Evolutionary conservation across 2,888 invertebrate species (phyloP), one percentile per base, ranked within the genome.

Genomic region (Thecocarcelia acutangulata): DNA sequence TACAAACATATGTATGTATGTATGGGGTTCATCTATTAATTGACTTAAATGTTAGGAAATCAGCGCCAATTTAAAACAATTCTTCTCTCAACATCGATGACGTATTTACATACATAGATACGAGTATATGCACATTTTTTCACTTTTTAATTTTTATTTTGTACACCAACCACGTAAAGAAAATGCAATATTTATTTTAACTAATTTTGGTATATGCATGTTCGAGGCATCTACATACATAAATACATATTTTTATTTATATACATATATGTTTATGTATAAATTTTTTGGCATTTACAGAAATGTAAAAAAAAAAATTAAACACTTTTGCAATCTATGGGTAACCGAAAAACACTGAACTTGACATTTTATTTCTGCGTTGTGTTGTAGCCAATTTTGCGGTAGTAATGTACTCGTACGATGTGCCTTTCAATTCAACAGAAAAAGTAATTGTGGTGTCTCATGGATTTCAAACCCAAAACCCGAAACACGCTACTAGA

Each of bases 51-150:
- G 48, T 70, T 58, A 42, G 52, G 48, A 82, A 75, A 82, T 78
- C 82, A 78, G 74, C 82, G 74, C 52, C 78, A 82, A 82, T 82
- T 78, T 50, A 78, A 78, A 78, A 64, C 56, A 46, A 61, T 69
- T 54, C n/a, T 56, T 28, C 58, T 64, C 54, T 46, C 64, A 33
- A 19, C 42, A 46, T 42, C 48, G 33, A 37, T 46, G 44, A 44
- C 64, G 33, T 52, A 48, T 13, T n/a, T n/a, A n/a, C n/a, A n/a
- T n/a, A n/a, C n/a, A n/a, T n/a, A n/a, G n/a, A n/a, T n/a, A n/a
- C n/a, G n/a, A n/a, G n/a, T n/a, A n/a, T n/a, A n/a, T n/a, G n/a
- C n/a, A 40, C 33, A n/a, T 52, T 52, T 19, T 61, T 13, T 15
- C 4, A n/a, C 9, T 46, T n/a, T 68, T 69, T 28, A 3, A 4